Evolutionary conservation across 2,113 vertebrate genomes (phyloP).

Genomic region (Oryctolagus cuniculus): mOryCun1.1 NC_091449.1:67040501-67041000

Average conservation of each 20-base stretch:
- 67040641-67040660: rapidly evolving
- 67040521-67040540: rapidly evolving
- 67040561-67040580: neutral
- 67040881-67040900: rapidly evolving
- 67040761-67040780: neutral
- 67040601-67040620: rapidly evolving
- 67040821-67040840: neutral
- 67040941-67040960: neutral
- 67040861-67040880: neutral
- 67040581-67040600: rapidly evolving
- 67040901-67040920: neutral
- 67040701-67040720: neutral
- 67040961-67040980: no score
- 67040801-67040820: neutral
- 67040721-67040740: neutral
- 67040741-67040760: neutral
- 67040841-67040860: no score
- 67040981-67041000: no score
- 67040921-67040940: neutral
- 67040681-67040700: neutral
- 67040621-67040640: rapidly evolving
- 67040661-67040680: rapidly evolving
- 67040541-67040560: rapidly evolving
- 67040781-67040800: neutral
- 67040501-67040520: neutral